phyloP scores from a whole-genome alignment of 1,140 invertebrate genomes.

The Brachionus koreanus region DNA sequence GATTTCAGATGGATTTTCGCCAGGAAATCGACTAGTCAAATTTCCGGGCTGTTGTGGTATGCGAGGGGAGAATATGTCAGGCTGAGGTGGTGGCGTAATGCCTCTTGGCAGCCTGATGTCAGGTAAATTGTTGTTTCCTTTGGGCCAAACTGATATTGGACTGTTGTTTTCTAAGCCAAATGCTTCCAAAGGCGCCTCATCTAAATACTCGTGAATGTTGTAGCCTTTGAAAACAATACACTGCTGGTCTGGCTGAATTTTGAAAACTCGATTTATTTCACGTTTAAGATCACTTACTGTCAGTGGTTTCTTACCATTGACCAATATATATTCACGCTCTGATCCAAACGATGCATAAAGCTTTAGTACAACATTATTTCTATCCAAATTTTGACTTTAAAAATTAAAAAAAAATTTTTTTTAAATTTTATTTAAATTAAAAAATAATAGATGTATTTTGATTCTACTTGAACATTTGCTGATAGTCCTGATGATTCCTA shows the following conservation, averaged over 20 bases:
- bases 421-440: neutral
- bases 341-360: constrained; percentile 28
- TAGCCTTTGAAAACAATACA: constrained; percentile 20
- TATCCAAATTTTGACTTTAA: constrained; percentile 26
- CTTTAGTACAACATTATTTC: constrained; percentile 25
- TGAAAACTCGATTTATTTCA: constrained; percentile 16
- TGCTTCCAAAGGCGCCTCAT: neutral
- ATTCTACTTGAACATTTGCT: constrained; percentile 10
- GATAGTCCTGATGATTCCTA: neutral
- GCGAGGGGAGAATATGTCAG: neutral
- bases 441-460: neutral
- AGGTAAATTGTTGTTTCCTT: neutral
- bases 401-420: neutral
- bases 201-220: neutral
- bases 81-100: neutral
- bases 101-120: neutral
- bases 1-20: neutral
- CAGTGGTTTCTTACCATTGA: constrained; percentile 16
- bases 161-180: constrained; percentile 37
- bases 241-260: constrained; percentile 31
- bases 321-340: constrained; percentile 13
- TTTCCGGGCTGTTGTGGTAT: neutral
- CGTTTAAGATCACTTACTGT: constrained; percentile 17
- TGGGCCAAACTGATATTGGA: constrained; percentile 23
- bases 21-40: neutral